phyloP scores from a whole-genome alignment of 2,797 vertebrate species.

The Lacerta bilineata region DNA sequence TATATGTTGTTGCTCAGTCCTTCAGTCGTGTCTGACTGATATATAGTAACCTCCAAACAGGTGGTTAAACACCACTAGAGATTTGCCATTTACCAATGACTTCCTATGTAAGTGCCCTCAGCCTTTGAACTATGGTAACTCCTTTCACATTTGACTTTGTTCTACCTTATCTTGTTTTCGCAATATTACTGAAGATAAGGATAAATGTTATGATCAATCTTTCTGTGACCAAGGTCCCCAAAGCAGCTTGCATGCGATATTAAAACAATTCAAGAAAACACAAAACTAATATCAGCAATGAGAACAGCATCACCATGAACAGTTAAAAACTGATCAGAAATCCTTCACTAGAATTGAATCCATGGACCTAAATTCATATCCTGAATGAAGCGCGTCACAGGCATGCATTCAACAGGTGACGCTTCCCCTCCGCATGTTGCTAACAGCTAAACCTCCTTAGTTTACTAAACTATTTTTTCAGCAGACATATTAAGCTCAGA shows the following conservation, averaged over 20 bases:
- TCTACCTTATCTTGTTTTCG: conserved; percentile 17
- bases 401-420: background rate
- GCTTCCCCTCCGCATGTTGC: background rate
- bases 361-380: too few species aligned
- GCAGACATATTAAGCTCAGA: background rate
- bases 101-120: background rate
- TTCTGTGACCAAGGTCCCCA: background rate
- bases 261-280: background rate
- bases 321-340: background rate
- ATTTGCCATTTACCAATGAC: background rate
- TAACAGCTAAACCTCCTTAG: background rate
- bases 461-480: background rate
- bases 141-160: background rate
- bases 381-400: too few species aligned
- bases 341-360: too few species aligned
- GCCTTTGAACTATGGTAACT: background rate
- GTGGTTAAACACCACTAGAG: background rate
- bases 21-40: background rate
- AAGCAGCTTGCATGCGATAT: background rate
- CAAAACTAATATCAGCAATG: background rate
- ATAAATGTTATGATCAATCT: background rate
- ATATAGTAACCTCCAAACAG: background rate
- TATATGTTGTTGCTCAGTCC: too few species aligned
- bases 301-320: background rate
- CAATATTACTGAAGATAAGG: background rate